Conservation (phyloP, 2,888 invertebrate species). For the Monochamus alternatus region DNA sequence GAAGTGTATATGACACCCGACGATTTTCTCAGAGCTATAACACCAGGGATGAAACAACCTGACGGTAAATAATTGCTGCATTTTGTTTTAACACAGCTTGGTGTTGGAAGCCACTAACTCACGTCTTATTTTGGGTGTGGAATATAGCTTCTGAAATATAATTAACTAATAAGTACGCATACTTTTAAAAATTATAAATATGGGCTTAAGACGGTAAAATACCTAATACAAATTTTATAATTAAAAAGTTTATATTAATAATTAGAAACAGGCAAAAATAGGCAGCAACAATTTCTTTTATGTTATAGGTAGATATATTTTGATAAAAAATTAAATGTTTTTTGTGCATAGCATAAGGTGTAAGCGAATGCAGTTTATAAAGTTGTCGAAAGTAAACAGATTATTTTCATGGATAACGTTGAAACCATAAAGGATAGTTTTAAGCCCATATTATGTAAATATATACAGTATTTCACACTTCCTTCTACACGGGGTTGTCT, state of each 20-base stretch:
- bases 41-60: slow-evolving; percentile 97
- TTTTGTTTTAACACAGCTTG: slow-evolving; percentile 41
- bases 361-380: too few relatives aligned
- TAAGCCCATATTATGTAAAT: slow-evolving; percentile 8
- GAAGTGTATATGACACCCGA: slow-evolving; percentile 97
- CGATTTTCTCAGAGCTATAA: slow-evolving; percentile 96
- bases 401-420: too few relatives aligned
- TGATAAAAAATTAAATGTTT: too few relatives aligned
- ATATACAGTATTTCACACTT: too few relatives aligned
- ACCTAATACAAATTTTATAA: too few relatives aligned
- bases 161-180: background rate
- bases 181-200: background rate
- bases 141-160: slow-evolving; percentile 28
- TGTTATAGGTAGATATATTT: too few relatives aligned
- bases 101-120: slow-evolving; percentile 50
- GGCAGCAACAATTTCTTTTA: too few relatives aligned
- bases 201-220: slow-evolving; percentile 6
- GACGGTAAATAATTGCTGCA: slow-evolving; percentile 81
- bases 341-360: too few relatives aligned
- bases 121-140: slow-evolving; percentile 42
- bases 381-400: too few relatives aligned
- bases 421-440: background rate
- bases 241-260: too few relatives aligned
- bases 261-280: too few relatives aligned
- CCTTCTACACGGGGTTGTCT: too few relatives aligned